Evolutionary conservation across 2,888 invertebrate species (phyloP).

Genomic region (Tiliacea citrago): DNA sequence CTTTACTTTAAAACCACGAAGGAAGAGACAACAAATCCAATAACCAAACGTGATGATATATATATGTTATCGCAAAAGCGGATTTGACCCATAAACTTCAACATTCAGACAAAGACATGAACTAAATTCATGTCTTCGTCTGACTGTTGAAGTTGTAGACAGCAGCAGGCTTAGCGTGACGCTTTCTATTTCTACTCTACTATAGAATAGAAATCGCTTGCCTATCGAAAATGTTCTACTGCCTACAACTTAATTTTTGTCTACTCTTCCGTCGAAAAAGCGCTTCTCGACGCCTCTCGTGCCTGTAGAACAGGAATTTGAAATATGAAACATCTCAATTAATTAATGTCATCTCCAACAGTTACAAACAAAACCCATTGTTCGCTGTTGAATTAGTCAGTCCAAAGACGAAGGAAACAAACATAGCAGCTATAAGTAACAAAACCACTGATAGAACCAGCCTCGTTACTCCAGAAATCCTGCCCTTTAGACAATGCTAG

Average conservation of each 20-base stretch:
- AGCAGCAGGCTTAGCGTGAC: too few relatives aligned
- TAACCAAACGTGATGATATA: not conserved
- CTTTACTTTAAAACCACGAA: not conserved
- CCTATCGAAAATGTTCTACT: too few relatives aligned
- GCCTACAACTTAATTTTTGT: too few relatives aligned
- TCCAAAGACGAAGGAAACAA: conserved; percentile 31
- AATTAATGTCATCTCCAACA: not conserved
- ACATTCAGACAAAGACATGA: not conserved
- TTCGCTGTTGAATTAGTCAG: conserved; percentile 13
- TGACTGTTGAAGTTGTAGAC: too few relatives aligned
- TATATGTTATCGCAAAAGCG: too few relatives aligned
- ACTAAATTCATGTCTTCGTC: not conserved
- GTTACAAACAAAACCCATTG: conserved; percentile 7
- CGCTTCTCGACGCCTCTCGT: too few relatives aligned
- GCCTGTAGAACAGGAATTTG: not conserved
- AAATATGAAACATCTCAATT: not conserved
- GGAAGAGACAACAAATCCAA: not conserved
- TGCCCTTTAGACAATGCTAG: conserved; percentile 74
- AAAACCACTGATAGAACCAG: conserved; percentile 56
- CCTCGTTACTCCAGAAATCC: conserved; percentile 68
- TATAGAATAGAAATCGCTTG: too few relatives aligned
- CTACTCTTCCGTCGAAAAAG: too few relatives aligned
- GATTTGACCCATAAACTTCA: not conserved
- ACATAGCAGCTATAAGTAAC: conserved; percentile 43
- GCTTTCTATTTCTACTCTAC: too few relatives aligned